Base-by-base conservation (phyloP, 2,888 invertebrate species). In the Nezara viridula region DNA sequence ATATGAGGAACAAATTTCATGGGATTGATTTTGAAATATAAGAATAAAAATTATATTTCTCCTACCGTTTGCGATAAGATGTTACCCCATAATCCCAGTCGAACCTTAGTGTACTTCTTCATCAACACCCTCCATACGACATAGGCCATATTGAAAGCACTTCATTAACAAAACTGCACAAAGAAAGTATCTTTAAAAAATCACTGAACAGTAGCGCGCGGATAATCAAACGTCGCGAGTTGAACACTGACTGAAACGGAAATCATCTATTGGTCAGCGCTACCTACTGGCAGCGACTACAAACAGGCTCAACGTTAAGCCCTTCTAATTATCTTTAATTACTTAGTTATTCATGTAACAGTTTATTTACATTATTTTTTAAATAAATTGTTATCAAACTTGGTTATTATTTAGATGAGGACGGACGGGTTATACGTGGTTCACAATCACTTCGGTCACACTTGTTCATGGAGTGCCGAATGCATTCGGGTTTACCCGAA, bases 41-140 rank as follows among this genome's bases (percentile, higher is more conserved):
- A 55, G 9, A n/a, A n/a, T 60, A 27, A 27, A 16, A 5, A 37
- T 73, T 73, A 19, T 37, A 37, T 37, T 73, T 47, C n/a, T 12
- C 81, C 14, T n/a, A 81, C 86, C 49, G 86, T 52, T 47, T 24
- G 86, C 40, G 60, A 24, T 19, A 87, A 37, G 40, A 87, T 60
- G 87, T 87, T 87, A 27, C 37, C 37, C 60, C 87, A 47, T 52
- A 88, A 81, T 52, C 94, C 94, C 89, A 94, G 92, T 89, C 94
- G 93, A 91, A 95, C 94, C 92, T 94, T 94, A 91, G 94, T 93
- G 92, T 94, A 95, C 92, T 94, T 94, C 92, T 94, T 95, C 94
- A 94, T 94, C 90, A 95, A 93, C 91, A 95, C 94, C 91, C 94
- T 93, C 94, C 94, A 95, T 90, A 95, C 93, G 90, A 94, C 94